Evolutionary conservation across 2,797 vertebrate species (phyloP), one percentile per base, ranked within the genome.

Genomic region (Fistularia commersonii): DNA sequence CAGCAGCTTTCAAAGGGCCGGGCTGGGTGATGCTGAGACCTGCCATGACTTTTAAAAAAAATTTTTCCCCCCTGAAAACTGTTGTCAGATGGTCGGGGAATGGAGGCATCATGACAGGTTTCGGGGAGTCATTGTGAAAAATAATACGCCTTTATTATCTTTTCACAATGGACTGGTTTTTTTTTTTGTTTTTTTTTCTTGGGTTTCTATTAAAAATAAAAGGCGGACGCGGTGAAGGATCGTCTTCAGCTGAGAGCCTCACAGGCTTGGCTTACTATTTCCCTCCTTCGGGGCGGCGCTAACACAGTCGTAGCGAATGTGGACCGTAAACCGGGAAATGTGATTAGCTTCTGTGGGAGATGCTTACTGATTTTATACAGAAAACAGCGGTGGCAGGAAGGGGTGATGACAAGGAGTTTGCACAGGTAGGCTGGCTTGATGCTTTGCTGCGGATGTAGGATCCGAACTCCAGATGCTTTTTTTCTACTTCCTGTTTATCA

Each of bases 1-100:
- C 89, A 90, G 77, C 86, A 90, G 85, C 84, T 87, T 82, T 63
- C 74, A 76, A 34, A 56, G 64, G 72, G 51, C 59, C 3, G 45
- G 62, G 49, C 39, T 38, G 12, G 54, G 57, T 57, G 41, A 57
- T 41, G 58, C 55, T 47, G 51, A 65, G 56, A 76, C 48, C 65
- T 57, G 64, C 49, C 71, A 70, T 75, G 74, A 79, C 61, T 36
- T 48, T 51, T 52, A 39, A 38, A 36, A 35, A 40, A 41, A 47
- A 48, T 53, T 44, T 48, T 34, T n/a, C n/a, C n/a, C n/a, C n/a
- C n/a, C n/a, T n/a, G n/a, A n/a, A n/a, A n/a, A n/a, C n/a, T n/a
- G n/a, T n/a, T n/a, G n/a, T n/a, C n/a, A n/a, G n/a, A n/a, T n/a
- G n/a, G n/a, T n/a, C n/a, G n/a, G n/a, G 61, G 41, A 61, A 39